Evolutionary conservation across 2,113 vertebrate species (phyloP).

Genomic region (Lichenostomus cassidix): DNA sequence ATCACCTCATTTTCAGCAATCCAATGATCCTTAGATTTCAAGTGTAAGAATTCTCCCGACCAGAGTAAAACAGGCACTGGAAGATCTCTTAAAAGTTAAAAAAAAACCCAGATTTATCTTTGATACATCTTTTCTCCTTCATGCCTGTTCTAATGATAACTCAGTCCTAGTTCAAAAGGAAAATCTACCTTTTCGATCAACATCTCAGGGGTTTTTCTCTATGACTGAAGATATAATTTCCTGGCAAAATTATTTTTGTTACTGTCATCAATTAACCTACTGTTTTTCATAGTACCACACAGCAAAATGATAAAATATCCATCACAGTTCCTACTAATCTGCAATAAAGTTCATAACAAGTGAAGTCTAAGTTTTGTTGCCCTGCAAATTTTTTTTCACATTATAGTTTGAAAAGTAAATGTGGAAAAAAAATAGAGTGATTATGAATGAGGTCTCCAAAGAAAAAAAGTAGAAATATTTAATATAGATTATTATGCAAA

Average conservation of each 20-base stretch:
- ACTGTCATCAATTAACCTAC: not conserved
- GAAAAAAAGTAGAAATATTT: conserved; percentile 67
- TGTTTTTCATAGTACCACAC: not conserved
- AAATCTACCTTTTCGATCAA: not conserved
- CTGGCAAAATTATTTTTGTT: not conserved
- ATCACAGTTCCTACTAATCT: not conserved
- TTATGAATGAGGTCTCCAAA: conserved; percentile 59
- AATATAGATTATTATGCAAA: conserved; percentile 73
- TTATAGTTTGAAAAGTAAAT: not conserved
- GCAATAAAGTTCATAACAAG: not conserved
- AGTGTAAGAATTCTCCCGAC: not conserved
- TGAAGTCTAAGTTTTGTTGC: not conserved
- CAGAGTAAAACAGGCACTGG: not conserved
- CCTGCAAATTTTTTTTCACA: not conserved
- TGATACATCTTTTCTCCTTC: not conserved
- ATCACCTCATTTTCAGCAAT: not conserved
- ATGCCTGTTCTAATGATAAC: not conserved
- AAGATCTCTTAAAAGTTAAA: not conserved
- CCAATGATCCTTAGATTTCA: not conserved
- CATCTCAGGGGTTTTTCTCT: not conserved
- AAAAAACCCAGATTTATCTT: rapidly evolving
- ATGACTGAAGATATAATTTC: not conserved
- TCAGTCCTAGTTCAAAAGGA: not conserved
- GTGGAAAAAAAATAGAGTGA: not conserved
- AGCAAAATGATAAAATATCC: not conserved